Conservation (phyloP, 1,140 invertebrate species). For the Eumaeus atala region DNA sequence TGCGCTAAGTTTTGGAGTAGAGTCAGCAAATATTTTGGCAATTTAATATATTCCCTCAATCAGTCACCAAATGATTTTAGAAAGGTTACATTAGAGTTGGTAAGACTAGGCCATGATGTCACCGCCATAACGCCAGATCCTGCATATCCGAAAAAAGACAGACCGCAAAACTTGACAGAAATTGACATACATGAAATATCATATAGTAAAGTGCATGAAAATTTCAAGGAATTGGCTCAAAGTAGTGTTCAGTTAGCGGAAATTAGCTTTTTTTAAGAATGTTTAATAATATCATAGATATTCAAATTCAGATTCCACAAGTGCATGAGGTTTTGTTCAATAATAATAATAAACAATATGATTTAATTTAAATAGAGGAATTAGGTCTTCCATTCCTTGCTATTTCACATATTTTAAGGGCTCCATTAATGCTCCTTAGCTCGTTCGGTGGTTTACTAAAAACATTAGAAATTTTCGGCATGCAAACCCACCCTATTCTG, state of each 20-base stretch:
- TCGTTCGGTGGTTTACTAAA: conserved; percentile 14
- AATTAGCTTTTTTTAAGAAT: neutral
- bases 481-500: conserved; percentile 21
- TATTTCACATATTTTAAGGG: conserved; percentile 19
- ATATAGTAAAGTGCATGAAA: neutral
- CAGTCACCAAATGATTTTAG: conserved; percentile 9
- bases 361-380: conserved; percentile 12
- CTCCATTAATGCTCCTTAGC: conserved; percentile 20
- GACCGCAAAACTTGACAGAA: conserved; percentile 10
- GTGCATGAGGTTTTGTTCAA: conserved; percentile 8
- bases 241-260: neutral
- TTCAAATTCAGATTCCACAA: neutral
- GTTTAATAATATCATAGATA: neutral
- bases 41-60: conserved; percentile 9
- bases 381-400: neutral
- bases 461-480: conserved; percentile 16
- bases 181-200: conserved; percentile 7
- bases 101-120: conserved; percentile 6
- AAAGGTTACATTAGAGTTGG: conserved; percentile 1
- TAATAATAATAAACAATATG: conserved; percentile 1
- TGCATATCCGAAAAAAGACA: neutral
- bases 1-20: neutral
- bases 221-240: neutral
- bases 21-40: conserved; percentile 8
- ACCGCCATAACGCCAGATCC: conserved; percentile 13